These are phyloP conservation scores for Myripristis murdjan DNA, from an alignment of 2,797 vertebrate genomes.

Conservation along the genomic window DNA sequence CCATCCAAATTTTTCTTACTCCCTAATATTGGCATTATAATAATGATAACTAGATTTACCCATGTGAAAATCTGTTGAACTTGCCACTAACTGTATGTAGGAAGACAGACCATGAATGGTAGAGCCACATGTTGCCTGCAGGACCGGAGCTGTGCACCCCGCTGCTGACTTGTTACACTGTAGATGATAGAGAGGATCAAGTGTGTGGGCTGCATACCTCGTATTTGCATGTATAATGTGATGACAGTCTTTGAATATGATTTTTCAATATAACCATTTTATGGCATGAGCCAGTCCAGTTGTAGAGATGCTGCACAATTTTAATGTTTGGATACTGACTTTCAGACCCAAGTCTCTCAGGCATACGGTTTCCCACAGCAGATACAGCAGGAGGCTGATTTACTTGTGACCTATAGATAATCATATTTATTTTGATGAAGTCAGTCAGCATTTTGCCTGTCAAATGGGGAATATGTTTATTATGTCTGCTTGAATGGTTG, in stretches of 20 bases:
- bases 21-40: not conserved
- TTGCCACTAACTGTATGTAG: slow-evolving; percentile 44
- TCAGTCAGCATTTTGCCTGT: slow-evolving; percentile 47
- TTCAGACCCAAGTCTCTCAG: slow-evolving; percentile 71
- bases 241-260: slow-evolving; percentile 12
- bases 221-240: slow-evolving; percentile 51
- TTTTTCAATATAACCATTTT: slow-evolving; percentile 44
- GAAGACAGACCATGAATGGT: slow-evolving; percentile 16
- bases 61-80: slow-evolving; percentile 3
- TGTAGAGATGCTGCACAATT: slow-evolving; percentile 67
- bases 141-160: slow-evolving; percentile 45
- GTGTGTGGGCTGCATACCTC: slow-evolving; percentile 17
- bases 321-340: slow-evolving; percentile 53
- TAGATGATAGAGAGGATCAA: not conserved
- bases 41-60: not conserved
- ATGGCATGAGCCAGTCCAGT: slow-evolving; percentile 30
- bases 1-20: no score
- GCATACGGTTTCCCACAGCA: slow-evolving; percentile 57
- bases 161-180: slow-evolving; percentile 14
- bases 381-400: slow-evolving; percentile 37
- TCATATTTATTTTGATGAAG: slow-evolving; percentile 67
- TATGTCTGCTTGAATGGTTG: slow-evolving; percentile 59
- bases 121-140: slow-evolving; percentile 27
- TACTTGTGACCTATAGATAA: slow-evolving; percentile 56
- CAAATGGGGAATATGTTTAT: slow-evolving; percentile 42